Evolutionary conservation across 1,140 invertebrate species (phyloP).

Genomic region (Phymastichus coffea): DNA sequence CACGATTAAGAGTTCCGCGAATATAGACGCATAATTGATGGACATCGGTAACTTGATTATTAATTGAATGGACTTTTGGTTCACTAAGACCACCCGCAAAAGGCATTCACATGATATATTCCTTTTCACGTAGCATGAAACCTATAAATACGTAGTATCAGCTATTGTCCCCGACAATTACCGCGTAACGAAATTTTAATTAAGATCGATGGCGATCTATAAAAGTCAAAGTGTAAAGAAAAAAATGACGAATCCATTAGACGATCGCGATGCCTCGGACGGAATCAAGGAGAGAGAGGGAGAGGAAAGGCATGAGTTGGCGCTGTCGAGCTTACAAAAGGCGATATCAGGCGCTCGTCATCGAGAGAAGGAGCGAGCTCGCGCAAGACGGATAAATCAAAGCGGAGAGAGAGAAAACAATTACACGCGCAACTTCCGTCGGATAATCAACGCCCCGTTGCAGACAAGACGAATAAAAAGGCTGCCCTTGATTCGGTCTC

Average conservation of each 20-base stretch:
- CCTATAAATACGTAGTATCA: too few relatives aligned
- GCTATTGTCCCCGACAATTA: too few relatives aligned
- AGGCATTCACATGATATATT: too few relatives aligned
- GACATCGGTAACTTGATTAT: neutral
- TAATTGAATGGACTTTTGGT: neutral
- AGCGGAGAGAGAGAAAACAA: conserved; percentile 18
- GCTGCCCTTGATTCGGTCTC: conserved; percentile 57
- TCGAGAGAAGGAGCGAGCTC: neutral
- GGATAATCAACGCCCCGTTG: conserved; percentile 17
- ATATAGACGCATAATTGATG: conserved; percentile 7
- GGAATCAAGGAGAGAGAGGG: neutral
- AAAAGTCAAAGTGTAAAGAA: neutral
- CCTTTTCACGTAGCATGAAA: too few relatives aligned
- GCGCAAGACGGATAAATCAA: conserved; percentile 15
- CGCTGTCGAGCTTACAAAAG: neutral
- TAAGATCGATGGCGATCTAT: neutral
- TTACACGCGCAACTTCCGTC: conserved; percentile 27
- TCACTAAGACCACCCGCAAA: neutral
- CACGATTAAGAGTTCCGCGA: neutral
- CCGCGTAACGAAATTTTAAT: neutral
- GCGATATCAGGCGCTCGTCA: conserved; percentile 21
- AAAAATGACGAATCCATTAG: neutral
- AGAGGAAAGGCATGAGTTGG: too few relatives aligned
- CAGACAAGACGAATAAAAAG: conserved; percentile 1
- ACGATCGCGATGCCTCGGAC: neutral